A percentile compares a stretch with the other conserved stretches of the same genome.
Evolutionary conservation across 1,140 invertebrate species (phyloP).

Genomic region (Portunus trituberculatus): DNA sequence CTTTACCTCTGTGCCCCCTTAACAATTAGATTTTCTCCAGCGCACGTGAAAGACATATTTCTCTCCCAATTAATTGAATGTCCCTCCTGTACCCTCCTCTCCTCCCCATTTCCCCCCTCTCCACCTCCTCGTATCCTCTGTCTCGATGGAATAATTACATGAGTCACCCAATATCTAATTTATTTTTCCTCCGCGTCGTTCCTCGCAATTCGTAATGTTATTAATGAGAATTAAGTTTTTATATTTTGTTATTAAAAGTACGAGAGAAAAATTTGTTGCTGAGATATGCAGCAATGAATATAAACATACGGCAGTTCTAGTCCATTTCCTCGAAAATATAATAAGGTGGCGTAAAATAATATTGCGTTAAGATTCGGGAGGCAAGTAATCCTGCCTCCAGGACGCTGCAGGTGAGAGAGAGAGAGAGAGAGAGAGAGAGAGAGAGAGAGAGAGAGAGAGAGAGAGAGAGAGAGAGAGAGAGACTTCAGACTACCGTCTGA

Average conservation of each 20-base stretch:
- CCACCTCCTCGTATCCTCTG: not conserved
- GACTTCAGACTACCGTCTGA: no score
- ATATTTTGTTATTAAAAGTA: not conserved
- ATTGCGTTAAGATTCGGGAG: no score
- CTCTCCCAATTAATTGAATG: slow-evolving; percentile 3
- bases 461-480: no score
- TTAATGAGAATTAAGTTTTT: not conserved
- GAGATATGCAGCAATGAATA: no score
- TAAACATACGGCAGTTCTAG: no score
- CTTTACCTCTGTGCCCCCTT: not conserved
- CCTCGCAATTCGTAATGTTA: not conserved
- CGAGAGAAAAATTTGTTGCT: not conserved
- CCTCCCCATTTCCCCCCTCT: not conserved
- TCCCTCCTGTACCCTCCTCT: not conserved
- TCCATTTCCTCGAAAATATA: no score
- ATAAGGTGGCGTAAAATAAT: no score
- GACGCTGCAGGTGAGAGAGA: no score
- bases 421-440: no score
- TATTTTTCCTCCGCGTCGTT: not conserved
- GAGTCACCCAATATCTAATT: slow-evolving; percentile 12
- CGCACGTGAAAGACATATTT: slow-evolving; percentile 3
- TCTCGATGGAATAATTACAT: slow-evolving; percentile 3
- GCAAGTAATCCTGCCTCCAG: no score
- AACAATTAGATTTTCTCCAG: not conserved
- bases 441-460: no score